Conservation (phyloP, 2,888 invertebrate genomes). For the Dynastes hyllus region DNA sequence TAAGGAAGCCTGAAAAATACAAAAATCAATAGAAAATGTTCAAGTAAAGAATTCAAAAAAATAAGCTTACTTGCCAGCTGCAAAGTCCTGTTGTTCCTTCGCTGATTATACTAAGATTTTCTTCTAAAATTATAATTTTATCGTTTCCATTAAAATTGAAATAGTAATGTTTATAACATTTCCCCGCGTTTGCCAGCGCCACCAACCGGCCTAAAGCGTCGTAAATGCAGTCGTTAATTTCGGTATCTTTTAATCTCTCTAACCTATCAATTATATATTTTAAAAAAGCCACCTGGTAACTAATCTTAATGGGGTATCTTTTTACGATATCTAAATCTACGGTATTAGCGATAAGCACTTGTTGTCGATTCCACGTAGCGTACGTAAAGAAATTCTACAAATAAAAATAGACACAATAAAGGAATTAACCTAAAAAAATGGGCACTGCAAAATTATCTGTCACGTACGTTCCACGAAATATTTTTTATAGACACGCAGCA, state of each 20-base stretch:
- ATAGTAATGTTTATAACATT: slow-evolving; percentile 77
- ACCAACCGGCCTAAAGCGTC: slow-evolving; percentile 74
- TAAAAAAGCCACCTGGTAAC: slow-evolving; percentile 79
- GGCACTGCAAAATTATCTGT: neutral
- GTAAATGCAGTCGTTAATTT: slow-evolving; percentile 81
- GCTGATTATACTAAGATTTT: slow-evolving; percentile 82
- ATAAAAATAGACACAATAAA: slow-evolving; percentile 39
- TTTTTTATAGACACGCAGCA: slow-evolving; percentile 61
- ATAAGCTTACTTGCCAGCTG: slow-evolving; percentile 81
- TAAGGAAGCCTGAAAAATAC: slow-evolving; percentile 76
- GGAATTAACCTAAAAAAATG: slow-evolving; percentile 28
- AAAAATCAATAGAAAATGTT: slow-evolving; percentile 1
- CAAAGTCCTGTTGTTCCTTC: slow-evolving; percentile 87
- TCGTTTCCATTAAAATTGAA: slow-evolving; percentile 75
- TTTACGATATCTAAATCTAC: slow-evolving; percentile 73
- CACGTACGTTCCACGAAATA: slow-evolving; percentile 58
- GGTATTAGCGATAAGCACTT: slow-evolving; percentile 75
- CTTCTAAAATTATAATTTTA: slow-evolving; percentile 76
- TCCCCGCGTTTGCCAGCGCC: slow-evolving; percentile 64
- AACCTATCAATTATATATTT: slow-evolving; percentile 77
- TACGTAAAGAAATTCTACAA: slow-evolving; percentile 57
- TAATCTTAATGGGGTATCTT: slow-evolving; percentile 77
- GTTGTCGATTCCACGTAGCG: slow-evolving; percentile 74
- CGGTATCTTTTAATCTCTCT: slow-evolving; percentile 72
- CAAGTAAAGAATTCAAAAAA: slow-evolving; percentile 14